phyloP scores from a whole-genome alignment of 1,140 invertebrate species.

The Apocrypta bakeri region DNA sequence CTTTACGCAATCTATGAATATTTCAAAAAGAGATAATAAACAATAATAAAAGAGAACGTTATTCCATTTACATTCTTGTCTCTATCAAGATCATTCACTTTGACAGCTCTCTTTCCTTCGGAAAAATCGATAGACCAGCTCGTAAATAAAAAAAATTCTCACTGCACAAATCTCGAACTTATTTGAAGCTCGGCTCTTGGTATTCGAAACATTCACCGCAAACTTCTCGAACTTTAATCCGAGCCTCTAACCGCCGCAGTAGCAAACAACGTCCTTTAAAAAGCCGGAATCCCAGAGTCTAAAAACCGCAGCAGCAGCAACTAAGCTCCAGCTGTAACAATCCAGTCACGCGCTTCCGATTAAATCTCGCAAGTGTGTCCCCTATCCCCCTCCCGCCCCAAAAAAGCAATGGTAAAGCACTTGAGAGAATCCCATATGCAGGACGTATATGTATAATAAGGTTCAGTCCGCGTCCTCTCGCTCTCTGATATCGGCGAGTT shows the following conservation, averaged over 20 bases:
- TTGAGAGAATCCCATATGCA: slow-evolving; percentile 72
- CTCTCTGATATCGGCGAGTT: slow-evolving; percentile 73
- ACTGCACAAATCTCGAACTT: background rate
- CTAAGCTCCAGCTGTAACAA: background rate
- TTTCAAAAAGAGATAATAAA: background rate
- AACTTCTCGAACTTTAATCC: slow-evolving; percentile 2
- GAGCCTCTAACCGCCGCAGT: background rate
- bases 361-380: slow-evolving; percentile 29
- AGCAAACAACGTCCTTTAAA: background rate
- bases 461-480: no score
- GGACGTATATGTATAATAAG: slow-evolving; percentile 50
- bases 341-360: slow-evolving; percentile 8
- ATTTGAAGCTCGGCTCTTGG: background rate
- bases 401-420: slow-evolving; percentile 58
- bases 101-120: no score
- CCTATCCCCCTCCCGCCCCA: no score
- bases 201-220: slow-evolving; percentile 1
- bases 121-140: no score
- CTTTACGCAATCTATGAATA: background rate
- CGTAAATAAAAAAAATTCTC: background rate
- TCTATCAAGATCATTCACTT: no score
- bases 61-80: no score
- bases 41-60: no score
- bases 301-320: background rate
- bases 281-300: background rate